Conservation (phyloP, 2,113 vertebrate genomes). For the Pipra filicauda region DNA sequence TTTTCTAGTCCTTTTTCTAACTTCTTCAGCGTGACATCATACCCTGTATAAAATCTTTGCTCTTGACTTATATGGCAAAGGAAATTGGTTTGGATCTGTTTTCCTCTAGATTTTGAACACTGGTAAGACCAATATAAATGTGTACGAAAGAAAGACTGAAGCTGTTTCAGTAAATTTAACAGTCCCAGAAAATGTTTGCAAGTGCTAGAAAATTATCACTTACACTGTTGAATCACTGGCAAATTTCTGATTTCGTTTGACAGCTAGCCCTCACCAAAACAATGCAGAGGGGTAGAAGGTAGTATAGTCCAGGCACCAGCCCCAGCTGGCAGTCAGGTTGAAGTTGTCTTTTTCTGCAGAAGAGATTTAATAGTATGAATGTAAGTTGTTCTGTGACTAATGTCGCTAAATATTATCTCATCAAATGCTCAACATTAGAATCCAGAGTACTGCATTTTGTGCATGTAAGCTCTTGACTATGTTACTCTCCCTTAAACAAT, state of each 20-base stretch:
- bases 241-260: background rate
- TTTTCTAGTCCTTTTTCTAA: background rate
- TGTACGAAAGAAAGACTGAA: background rate
- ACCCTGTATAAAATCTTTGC: background rate
- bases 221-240: background rate
- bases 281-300: background rate
- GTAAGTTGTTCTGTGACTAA: background rate
- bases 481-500: background rate
- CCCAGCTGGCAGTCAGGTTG: background rate
- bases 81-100: background rate
- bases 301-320: background rate
- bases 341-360: background rate
- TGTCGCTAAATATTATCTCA: background rate
- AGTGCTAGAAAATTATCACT: background rate
- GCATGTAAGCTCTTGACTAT: background rate
- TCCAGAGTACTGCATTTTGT: background rate
- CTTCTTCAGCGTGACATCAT: background rate
- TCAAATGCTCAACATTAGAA: background rate
- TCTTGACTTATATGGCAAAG: background rate
- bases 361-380: background rate
- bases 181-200: background rate
- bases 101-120: background rate
- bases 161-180: background rate
- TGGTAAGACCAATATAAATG: background rate
- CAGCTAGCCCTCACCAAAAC: background rate